Evolutionary conservation across 1,140 invertebrate species (phyloP).

Genomic region (Colletes latitarsis): DNA sequence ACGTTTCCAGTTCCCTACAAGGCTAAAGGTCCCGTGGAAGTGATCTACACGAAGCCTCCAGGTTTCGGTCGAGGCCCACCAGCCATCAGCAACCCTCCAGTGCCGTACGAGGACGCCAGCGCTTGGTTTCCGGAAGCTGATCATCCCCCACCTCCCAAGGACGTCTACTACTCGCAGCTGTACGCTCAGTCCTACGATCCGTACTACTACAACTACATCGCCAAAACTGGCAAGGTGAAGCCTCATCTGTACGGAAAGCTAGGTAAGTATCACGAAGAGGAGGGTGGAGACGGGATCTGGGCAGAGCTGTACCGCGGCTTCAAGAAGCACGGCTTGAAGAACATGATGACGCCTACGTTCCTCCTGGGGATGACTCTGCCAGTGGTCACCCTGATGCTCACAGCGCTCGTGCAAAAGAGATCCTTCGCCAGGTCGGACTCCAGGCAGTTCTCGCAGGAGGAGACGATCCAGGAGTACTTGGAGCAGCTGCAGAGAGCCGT

Average conservation of each 20-base stretch:
- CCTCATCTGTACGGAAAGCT: constrained; percentile 76
- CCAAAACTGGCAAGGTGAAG: constrained; percentile 76
- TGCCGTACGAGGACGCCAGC: constrained; percentile 66
- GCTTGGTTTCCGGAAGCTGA: constrained; percentile 65
- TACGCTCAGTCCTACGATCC: constrained; percentile 78
- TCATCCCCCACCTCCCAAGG: constrained; percentile 63
- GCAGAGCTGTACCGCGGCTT: constrained; percentile 73
- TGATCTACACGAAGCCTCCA: constrained; percentile 75
- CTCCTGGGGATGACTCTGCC: constrained; percentile 77
- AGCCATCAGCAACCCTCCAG: constrained; percentile 52
- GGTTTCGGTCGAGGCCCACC: constrained; percentile 58
- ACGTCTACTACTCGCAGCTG: constrained; percentile 75
- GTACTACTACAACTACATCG: constrained; percentile 77
- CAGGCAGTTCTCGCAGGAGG: constrained; percentile 48
- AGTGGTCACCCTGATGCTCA: constrained; percentile 75
- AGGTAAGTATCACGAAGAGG: constrained; percentile 53
- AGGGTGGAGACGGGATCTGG: constrained; percentile 70
- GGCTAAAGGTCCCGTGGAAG: constrained; percentile 60
- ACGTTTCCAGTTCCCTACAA: constrained; percentile 43
- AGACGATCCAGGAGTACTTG: constrained; percentile 69
- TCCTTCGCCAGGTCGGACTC: constrained; percentile 69
- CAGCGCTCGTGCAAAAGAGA: constrained; percentile 73
- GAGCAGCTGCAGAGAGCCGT: constrained; percentile 69
- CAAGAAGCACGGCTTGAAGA: constrained; percentile 76
- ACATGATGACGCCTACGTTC: constrained; percentile 78